Conservation (phyloP, 2,888 invertebrate species). For the Magallana nippona region DNA sequence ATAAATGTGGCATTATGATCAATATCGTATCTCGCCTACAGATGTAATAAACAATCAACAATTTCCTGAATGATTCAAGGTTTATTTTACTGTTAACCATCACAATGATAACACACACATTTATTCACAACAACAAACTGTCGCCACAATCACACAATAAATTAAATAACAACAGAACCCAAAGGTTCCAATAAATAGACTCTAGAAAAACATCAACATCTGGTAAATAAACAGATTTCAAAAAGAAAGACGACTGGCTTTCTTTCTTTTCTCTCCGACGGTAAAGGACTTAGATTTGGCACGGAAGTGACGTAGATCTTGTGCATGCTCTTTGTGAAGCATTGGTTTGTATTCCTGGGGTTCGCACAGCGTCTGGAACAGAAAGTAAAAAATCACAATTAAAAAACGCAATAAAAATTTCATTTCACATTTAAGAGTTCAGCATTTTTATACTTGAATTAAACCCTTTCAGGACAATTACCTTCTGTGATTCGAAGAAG, state of each 20-base stretch:
- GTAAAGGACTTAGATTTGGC: slow-evolving; percentile 56
- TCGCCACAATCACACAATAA: slow-evolving; percentile 6
- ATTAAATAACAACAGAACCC: slow-evolving; percentile 3
- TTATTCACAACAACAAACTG: not conserved
- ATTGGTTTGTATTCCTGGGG: slow-evolving; percentile 54
- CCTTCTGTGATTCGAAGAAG: slow-evolving; percentile 84
- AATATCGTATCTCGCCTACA: too few species aligned
- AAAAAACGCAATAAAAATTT: not conserved
- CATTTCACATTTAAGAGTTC: too few species aligned
- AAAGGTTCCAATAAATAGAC: slow-evolving; percentile 14
- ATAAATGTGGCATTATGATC: too few species aligned
- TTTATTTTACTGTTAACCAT: not conserved
- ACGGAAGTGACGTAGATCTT: slow-evolving; percentile 54
- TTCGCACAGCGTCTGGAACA: slow-evolving; percentile 51
- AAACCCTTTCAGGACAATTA: slow-evolving; percentile 13
- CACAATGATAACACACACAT: not conserved
- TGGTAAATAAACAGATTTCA: not conserved
- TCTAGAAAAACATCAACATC: not conserved
- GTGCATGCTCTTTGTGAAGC: slow-evolving; percentile 52
- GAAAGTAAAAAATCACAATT: not conserved
- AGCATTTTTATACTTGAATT: too few species aligned
- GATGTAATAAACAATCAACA: not conserved
- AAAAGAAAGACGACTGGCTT: slow-evolving; percentile 5
- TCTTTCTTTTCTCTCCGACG: slow-evolving; percentile 50
- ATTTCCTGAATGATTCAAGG: not conserved